Conservation (phyloP, 2,888 invertebrate species). For the Pterostichus niger region DNA sequence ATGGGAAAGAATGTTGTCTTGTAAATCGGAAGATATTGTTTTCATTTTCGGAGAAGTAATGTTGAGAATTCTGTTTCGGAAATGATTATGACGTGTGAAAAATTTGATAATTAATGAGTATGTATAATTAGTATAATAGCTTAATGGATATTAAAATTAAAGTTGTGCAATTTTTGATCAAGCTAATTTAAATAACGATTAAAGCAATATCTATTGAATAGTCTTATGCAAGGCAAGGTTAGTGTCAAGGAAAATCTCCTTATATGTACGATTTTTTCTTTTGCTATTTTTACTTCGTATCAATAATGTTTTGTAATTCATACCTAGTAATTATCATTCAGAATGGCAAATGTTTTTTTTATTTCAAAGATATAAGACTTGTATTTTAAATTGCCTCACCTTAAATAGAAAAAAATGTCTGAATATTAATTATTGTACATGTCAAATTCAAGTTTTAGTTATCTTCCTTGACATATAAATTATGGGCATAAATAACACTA, state of each 20-base stretch:
- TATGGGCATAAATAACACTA: slow-evolving; percentile 3
- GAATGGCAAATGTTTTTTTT: slow-evolving; percentile 7
- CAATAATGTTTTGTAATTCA: background rate
- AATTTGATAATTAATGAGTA: slow-evolving; percentile 37
- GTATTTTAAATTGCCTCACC: slow-evolving; percentile 18
- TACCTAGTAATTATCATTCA: slow-evolving; percentile 30
- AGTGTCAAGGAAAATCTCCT: slow-evolving; percentile 34
- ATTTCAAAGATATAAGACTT: slow-evolving; percentile 3
- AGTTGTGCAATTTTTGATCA: slow-evolving; percentile 28
- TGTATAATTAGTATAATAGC: slow-evolving; percentile 6
- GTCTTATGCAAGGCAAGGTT: slow-evolving; percentile 29
- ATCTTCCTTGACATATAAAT: slow-evolving; percentile 51
- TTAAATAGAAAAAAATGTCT: slow-evolving; percentile 32
- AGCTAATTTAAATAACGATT: slow-evolving; percentile 32
- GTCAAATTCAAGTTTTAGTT: slow-evolving; percentile 40
- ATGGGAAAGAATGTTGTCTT: no score
- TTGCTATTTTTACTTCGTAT: slow-evolving; percentile 23
- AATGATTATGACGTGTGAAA: slow-evolving; percentile 33
- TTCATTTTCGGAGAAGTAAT: slow-evolving; percentile 11
- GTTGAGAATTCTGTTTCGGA: slow-evolving; percentile 1
- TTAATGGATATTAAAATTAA: slow-evolving; percentile 9
- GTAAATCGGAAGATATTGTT: background rate
- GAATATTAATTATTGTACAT: slow-evolving; percentile 40
- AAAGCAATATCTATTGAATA: slow-evolving; percentile 10
- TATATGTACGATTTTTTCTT: slow-evolving; percentile 35